A percentile compares a stretch with the other conserved stretches of the same genome.
These are phyloP conservation scores for Austrolebias charrua DNA, from an alignment of 2,797 vertebrate species.

Conservation along the genomic window DNA sequence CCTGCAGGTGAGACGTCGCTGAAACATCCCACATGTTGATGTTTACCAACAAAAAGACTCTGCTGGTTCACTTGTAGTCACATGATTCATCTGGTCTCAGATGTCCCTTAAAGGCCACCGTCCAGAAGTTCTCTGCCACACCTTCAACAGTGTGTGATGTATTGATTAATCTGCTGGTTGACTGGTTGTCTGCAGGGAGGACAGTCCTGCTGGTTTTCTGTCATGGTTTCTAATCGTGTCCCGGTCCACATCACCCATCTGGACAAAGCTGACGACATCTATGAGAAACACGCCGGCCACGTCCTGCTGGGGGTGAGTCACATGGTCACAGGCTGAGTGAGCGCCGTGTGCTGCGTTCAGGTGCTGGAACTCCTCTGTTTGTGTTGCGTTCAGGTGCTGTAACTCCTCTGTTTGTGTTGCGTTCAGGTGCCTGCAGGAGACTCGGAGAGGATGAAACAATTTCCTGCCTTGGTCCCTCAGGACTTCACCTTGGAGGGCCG, in stretches of 20 bases:
- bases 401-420: background rate
- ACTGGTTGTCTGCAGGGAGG: conserved; percentile 74
- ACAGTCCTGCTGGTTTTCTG: conserved; percentile 87
- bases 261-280: conserved; percentile 82
- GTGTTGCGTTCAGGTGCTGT: background rate
- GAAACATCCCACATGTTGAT: background rate
- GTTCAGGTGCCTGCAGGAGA: conserved; percentile 89
- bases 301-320: conserved; percentile 84
- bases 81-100: too few species aligned
- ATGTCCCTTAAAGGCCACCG: too few species aligned
- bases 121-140: too few species aligned
- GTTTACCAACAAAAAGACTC: background rate
- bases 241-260: conserved; percentile 85
- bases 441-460: conserved; percentile 86
- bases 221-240: conserved; percentile 83
- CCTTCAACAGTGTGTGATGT: background rate
- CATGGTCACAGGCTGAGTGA: background rate
- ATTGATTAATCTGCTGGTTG: background rate
- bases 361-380: conserved; percentile 64
- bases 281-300: conserved; percentile 83
- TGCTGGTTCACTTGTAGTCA: too few species aligned
- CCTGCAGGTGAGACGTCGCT: conserved; percentile 79
- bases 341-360: conserved; percentile 63
- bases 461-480: conserved; percentile 83
- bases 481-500: conserved; percentile 83